Base-by-base conservation (phyloP, 2,797 vertebrate genomes). In the Pempheris klunzingeri region DNA sequence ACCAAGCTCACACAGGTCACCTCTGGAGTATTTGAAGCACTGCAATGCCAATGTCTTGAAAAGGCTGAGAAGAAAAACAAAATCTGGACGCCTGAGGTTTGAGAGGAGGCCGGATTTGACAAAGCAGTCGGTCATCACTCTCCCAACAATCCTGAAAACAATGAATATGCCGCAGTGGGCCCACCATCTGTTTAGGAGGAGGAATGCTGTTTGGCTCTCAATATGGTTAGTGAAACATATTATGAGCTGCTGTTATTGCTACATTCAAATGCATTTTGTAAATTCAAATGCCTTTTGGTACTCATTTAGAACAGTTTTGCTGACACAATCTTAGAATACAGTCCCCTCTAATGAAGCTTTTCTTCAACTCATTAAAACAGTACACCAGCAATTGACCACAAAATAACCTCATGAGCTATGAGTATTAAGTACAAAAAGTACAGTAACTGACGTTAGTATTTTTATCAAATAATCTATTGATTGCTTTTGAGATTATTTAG, bases 141-240 rank as follows among this genome's bases (percentile, higher is more conserved):
- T 88, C 82, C 32, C 13, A 74, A 64, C 67, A 50, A 61, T 65
- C 71, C 54, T 65, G 34, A 77, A 84, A 90, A 92, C 86, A 90
- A 90, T 72, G 53, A 83, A 47, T 58, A 24, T 44, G 32, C 80
- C 75, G 59, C 86, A 87, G 82, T 72, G 71, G 81, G 72, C 39
- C 38, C 17, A 62, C 89, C 87, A 90, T 92, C 92, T 91, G 90
- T 82, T 87, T 77, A 36, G 77, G 78, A 57, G 54, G 69, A 77
- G 46, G 72, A 66, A 71, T 62, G 36, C 18, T 59, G 49, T 67
- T 77, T 77, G 46, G 55, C 49, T 67, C 59, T 53, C 73, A 63
- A 4, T 75, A 43, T 71, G 64, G 58, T 62, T 63, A 62, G 26
- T 69, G 54, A 74, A 57, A 86, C 83, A 75, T 73, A 60, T 77